Evolutionary conservation across 92 coral and sea anemone species (phyloP).

Genomic region (Parazoanthus atlanticus): DNA sequence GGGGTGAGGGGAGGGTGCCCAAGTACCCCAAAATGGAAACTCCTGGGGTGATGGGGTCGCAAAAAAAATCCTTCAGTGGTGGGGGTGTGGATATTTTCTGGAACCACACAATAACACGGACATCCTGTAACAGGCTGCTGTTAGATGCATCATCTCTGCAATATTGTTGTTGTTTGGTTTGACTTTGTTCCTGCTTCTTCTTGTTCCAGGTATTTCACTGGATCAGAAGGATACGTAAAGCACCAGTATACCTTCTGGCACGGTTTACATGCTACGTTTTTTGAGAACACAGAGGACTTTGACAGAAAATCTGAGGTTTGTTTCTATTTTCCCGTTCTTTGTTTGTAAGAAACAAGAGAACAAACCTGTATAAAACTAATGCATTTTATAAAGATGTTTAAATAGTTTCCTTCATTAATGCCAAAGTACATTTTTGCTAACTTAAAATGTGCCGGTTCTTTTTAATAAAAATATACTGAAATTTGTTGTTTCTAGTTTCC

Average conservation of each 20-base stretch:
- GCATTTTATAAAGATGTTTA: too few species aligned
- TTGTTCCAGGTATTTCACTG: conserved; percentile 78
- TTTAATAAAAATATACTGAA: too few species aligned
- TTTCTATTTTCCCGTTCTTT: not conserved
- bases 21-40: too few species aligned
- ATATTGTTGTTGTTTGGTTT: not conserved
- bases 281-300: conserved; percentile 89
- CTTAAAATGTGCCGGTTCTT: too few species aligned
- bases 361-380: not conserved
- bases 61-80: too few species aligned
- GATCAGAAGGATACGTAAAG: conserved; percentile 74
- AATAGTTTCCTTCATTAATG: too few species aligned
- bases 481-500: too few species aligned
- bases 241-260: conserved; percentile 98
- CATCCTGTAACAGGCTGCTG: not conserved
- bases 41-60: too few species aligned
- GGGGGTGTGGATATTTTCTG: too few species aligned
- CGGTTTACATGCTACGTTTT: conserved; percentile 90
- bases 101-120: too few species aligned
- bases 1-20: too few species aligned
- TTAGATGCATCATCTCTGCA: not conserved
- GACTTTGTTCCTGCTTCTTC: not conserved
- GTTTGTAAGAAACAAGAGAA: not conserved
- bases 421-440: too few species aligned
- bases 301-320: conserved; percentile 97